Evolutionary conservation across 2,888 invertebrate genomes (phyloP).

Genomic region (Cacoxenus indagator): DNA sequence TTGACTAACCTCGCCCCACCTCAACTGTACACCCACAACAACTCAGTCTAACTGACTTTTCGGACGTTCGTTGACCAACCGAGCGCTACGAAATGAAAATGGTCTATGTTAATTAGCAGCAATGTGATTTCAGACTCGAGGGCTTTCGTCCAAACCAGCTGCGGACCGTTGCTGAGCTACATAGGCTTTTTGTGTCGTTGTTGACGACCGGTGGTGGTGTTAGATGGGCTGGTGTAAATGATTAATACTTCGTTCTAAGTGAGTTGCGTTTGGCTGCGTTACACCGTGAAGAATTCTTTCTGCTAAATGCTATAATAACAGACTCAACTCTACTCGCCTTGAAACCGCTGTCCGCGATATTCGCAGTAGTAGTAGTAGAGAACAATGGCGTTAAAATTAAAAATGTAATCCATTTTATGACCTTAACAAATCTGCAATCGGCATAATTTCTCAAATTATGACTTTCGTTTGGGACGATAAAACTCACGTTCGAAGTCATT

Average conservation of each 20-base stretch:
- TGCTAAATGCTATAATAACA: constrained; percentile 65
- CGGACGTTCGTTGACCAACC: constrained; percentile 28
- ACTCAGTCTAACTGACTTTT: not conserved
- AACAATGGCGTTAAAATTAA: constrained; percentile 65
- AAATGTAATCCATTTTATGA: constrained; percentile 59
- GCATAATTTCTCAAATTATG: constrained; percentile 58
- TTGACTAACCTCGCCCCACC: not conserved
- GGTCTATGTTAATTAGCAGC: constrained; percentile 54
- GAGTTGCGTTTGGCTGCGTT: constrained; percentile 5
- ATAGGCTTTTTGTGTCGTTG: no score
- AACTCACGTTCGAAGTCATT: not conserved
- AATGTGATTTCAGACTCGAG: constrained; percentile 62
- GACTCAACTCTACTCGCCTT: constrained; percentile 25
- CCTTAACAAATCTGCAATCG: constrained; percentile 62
- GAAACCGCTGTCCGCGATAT: not conserved
- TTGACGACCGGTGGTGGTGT: not conserved
- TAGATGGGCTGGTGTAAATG: constrained; percentile 50
- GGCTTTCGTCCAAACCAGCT: constrained; percentile 29
- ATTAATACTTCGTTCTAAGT: constrained; percentile 48
- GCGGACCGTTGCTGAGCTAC: not conserved
- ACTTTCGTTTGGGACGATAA: constrained; percentile 28
- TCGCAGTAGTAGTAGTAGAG: constrained; percentile 18
- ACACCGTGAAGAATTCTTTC: constrained; percentile 29
- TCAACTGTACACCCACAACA: not conserved
- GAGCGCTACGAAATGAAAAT: constrained; percentile 23